These are phyloP conservation scores for Enteromius afrohamiltoni DNA, from an alignment of 2,797 vertebrate genomes.

Conservation along the genomic window DNA sequence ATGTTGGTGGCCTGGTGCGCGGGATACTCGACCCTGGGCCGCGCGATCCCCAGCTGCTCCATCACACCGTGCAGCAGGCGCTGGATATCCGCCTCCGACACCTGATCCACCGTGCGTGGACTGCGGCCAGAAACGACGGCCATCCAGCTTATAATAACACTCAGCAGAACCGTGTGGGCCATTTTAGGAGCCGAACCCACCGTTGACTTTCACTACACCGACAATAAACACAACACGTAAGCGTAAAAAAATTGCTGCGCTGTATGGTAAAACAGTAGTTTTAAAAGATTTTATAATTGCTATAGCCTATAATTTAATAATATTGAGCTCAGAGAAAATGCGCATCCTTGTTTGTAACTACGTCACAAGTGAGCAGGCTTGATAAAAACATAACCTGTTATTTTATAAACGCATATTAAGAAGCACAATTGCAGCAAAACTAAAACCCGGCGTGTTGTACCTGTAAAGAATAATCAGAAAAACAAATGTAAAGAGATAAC, in stretches of 20 bases:
- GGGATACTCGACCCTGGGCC: slow-evolving; percentile 93
- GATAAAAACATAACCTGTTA: background rate
- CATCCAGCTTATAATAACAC: slow-evolving; percentile 76
- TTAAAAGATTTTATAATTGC: background rate
- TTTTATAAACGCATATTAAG: background rate
- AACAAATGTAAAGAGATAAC: background rate
- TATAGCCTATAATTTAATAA: background rate
- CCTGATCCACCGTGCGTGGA: slow-evolving; percentile 83
- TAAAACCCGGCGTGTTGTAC: background rate
- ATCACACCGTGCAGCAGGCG: slow-evolving; percentile 95
- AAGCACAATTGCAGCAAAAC: background rate
- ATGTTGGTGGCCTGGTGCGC: slow-evolving; percentile 96
- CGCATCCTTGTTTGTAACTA: background rate
- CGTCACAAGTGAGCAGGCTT: slow-evolving; percentile 38
- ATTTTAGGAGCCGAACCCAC: slow-evolving; percentile 65
- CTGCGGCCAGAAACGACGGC: slow-evolving; percentile 78
- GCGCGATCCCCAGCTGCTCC: slow-evolving; percentile 95
- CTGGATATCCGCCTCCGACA: slow-evolving; percentile 94
- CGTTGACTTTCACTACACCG: slow-evolving; percentile 51
- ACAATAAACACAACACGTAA: background rate
- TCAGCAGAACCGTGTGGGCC: slow-evolving; percentile 68
- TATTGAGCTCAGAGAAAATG: background rate
- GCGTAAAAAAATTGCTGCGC: background rate
- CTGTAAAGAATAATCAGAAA: background rate
- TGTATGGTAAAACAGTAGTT: background rate